Evolutionary conservation across 2,888 invertebrate genomes (phyloP).

Genomic region (Eumacrocentrus americanus): DNA sequence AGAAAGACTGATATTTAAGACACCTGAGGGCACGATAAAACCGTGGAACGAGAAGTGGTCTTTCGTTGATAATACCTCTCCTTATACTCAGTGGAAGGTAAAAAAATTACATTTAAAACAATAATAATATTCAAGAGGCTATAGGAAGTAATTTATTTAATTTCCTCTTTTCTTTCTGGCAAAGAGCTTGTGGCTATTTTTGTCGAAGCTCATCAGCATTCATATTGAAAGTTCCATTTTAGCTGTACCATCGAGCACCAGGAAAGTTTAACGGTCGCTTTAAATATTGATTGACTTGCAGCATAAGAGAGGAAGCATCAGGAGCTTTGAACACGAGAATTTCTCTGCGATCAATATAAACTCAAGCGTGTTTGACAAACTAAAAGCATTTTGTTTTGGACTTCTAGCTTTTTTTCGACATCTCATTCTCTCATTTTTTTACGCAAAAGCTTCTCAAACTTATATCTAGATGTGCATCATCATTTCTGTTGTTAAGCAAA

Average conservation of each 20-base stretch:
- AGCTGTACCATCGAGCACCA: neutral
- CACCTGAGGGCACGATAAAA: constrained; percentile 55
- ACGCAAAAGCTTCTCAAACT: too few relatives aligned
- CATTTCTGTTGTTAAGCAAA: too few relatives aligned
- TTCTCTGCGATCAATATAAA: constrained; percentile 39
- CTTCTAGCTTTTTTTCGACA: constrained; percentile 28
- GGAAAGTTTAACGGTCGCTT: constrained; percentile 11
- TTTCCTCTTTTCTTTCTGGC: too few relatives aligned
- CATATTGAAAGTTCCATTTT: neutral
- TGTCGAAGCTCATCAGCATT: neutral
- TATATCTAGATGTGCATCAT: too few relatives aligned
- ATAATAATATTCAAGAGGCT: neutral
- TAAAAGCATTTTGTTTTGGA: constrained; percentile 33
- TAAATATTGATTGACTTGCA: constrained; percentile 47
- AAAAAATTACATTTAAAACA: constrained; percentile 47
- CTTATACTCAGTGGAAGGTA: constrained; percentile 73
- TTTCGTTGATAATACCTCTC: constrained; percentile 68
- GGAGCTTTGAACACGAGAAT: constrained; percentile 18
- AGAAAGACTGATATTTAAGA: constrained; percentile 53
- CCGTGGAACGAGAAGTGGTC: constrained; percentile 72
- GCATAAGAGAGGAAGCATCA: constrained; percentile 37
- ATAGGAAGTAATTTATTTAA: too few relatives aligned
- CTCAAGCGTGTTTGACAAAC: constrained; percentile 38
- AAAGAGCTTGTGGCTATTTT: constrained; percentile 2
- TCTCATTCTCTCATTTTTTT: too few relatives aligned